Evolutionary conservation across 2,113 vertebrate genomes (phyloP), one percentile per base, ranked within the genome.

Genomic region (Hystrix cristata): DNA sequence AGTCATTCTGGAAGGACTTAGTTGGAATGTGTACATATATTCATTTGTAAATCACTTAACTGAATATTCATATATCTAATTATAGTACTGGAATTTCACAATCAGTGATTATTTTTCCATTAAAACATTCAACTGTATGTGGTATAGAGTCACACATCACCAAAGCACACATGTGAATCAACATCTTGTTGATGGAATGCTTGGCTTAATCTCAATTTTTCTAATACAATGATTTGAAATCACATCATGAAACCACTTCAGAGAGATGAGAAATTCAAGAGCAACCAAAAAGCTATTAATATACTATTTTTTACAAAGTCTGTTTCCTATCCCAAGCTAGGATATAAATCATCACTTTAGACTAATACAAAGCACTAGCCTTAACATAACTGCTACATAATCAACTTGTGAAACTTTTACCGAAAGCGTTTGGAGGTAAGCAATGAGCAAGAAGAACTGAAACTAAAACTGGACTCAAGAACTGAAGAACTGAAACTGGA

Each of bases 181-280:
- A 55, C n/a, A 87, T 31, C 19, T 74, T 59, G 25, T 55, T 55
- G 27, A 80, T 48, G 14, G n/a, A 95, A 69, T 88, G 51, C 38
- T 93, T 90, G 31, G 31, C 15, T 87, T 81, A 87, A 76, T 62
- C 62, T 67, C 79, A 90, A 84, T 78, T 93, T 92, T 92, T 96
- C 60, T 69, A 93, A 78, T 19, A 93, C 0, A 76, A 25, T 14
- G 53, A 38, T 84, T 84, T 21, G 65, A 88, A 93, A 69, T 71
- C 9, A 71, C 67, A 87, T 60, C 31, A 88, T 19, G 46, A 84
- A 89, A 69, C 55, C 69, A 78, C 23, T 78, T 55, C 4, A 82
- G 31, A 53, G 29, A 67, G 13, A 95, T 43, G 13, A 78, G 55
- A 78, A 92, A 92, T 74, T 78, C 13, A 27, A 38, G 19, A 78